Evolutionary conservation across 2,888 invertebrate genomes (phyloP), one percentile per base, ranked within the genome.

Genomic region (Oscheius sp.): DNA sequence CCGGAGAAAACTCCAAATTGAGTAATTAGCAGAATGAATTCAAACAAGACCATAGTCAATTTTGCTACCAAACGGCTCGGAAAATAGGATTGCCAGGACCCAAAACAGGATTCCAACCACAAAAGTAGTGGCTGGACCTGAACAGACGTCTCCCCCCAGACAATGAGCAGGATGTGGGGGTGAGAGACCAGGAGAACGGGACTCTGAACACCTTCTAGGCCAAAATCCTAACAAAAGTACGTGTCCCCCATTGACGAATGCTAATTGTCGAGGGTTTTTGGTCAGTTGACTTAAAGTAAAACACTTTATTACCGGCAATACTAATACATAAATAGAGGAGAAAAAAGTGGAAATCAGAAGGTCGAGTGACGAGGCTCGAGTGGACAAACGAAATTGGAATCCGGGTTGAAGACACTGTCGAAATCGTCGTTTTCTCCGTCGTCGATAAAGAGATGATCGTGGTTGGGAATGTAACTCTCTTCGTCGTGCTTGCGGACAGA

Each of bases 131-230:
- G 2, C 48, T n/a, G 13, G 63, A 10, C 7, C 63, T 11, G 7
- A n/a, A 47, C 42, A 63, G 63, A 48, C 21, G 29, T 37, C 37
- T 33, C 4, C 37, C 9, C 32, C 21, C 42, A 55, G 29, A 68
- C 68, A 68, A 68, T 13, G 68, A n/a, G n/a, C 68, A 68, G 68
- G 68, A 68, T 68, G 68, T 68, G 68, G 55, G 68, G 68, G 68
- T 68, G 68, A 68, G 42, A 42, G 42, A 42, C 42, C 35, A n/a
- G 35, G 68, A 21, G 68, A 68, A 37, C 68, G n/a, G 35, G 21
- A 21, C 13, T 2, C 10, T 10, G 7, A 32, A 13, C 35, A 35
- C n/a, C 21, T 9, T 29, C 11, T 1, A 35, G 59, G 5, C n/a
- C 4, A 35, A 60, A 58, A 32, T 10, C 10, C 50, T 50, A 50